Base-by-base conservation (phyloP, 2,797 vertebrate species). In the Smutsia gigantea region DNA sequence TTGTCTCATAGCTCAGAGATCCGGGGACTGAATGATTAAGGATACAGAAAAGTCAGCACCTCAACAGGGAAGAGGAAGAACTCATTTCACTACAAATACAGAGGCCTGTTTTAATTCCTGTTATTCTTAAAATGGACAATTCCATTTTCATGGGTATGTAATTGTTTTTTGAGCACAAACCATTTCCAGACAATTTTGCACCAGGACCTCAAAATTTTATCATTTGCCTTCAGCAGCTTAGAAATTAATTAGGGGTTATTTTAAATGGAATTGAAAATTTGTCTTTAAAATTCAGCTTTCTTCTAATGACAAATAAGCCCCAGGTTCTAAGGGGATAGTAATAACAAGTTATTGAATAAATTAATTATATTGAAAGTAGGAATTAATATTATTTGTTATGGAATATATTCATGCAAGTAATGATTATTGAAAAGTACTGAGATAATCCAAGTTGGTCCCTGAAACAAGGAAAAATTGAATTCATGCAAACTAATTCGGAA, bases 231-330 rank as follows among this genome's bases (percentile, higher is more conserved):
- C 21, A 79, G 31, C 68, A 94, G 34, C 42, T 92, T 78, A 72
- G 55, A 90, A 74, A 75, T 75, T 49, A 89, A 64, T 87, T 59
- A 7, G 15, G 39, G 55, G 23, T 92, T 85, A 61, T 89, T 94
- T 93, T 74, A 83, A 95, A 81, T 87, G 37, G 49, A 83, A 78
- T 21, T 66, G 49, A 88, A 87, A 78, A 39, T 34, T 74, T 95
- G 46, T 10, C 21, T 42, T 85, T 90, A 87, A 72, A 92, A 84
- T 75, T 84, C 87, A 78, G 29, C 77, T 92, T 93, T 89, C 25
- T 86, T 82, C 75, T 93, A 66, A 37, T 87, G 55, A 79, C 19
- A 90, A 74, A 75, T 61, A 96, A 92, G n/a, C 29, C 19, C 19
- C 53, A 88, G 55, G 51, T 63, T 93, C n/a, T 27, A 87, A 79